These are phyloP conservation scores for Laticauda colubrina DNA, from an alignment of 2,113 vertebrate genomes.

Conservation along the genomic window DNA sequence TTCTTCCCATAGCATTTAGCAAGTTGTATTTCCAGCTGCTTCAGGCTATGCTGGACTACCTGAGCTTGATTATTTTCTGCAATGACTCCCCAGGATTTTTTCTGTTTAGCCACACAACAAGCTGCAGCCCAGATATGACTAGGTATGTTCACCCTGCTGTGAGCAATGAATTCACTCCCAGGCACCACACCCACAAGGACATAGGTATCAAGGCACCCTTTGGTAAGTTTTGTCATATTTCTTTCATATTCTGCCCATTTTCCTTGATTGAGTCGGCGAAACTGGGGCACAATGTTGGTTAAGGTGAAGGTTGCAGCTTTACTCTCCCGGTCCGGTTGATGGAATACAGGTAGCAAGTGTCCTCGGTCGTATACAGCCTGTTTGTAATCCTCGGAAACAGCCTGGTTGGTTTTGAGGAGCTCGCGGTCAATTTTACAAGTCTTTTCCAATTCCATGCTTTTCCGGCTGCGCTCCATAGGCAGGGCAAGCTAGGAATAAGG, in stretches of 20 bases:
- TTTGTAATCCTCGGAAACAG: neutral
- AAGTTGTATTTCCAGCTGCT: neutral
- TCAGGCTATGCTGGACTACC: neutral
- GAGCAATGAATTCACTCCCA: neutral
- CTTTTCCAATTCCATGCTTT: neutral
- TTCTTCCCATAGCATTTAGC: neutral
- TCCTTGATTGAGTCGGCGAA: slow-evolving; percentile 61
- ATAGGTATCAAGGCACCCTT: neutral
- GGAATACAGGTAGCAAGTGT: neutral
- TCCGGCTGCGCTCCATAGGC: neutral
- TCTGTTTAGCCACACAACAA: neutral
- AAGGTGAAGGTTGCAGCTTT: slow-evolving; percentile 70
- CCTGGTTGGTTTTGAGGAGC: neutral
- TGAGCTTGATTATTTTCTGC: neutral
- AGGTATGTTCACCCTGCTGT: neutral
- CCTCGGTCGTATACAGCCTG: neutral
- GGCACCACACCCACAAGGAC: neutral
- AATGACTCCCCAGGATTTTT: neutral
- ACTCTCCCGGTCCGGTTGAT: slow-evolving; percentile 7
- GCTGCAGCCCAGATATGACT: neutral
- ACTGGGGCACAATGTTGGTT: slow-evolving; percentile 69
- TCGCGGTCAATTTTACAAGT: accelerated
- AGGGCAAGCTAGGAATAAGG: neutral
- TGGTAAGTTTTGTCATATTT: accelerated
- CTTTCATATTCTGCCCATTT: slow-evolving; percentile 56